Base-by-base conservation (phyloP, 2,113 vertebrate species). In the Charadrius vociferus region DNA sequence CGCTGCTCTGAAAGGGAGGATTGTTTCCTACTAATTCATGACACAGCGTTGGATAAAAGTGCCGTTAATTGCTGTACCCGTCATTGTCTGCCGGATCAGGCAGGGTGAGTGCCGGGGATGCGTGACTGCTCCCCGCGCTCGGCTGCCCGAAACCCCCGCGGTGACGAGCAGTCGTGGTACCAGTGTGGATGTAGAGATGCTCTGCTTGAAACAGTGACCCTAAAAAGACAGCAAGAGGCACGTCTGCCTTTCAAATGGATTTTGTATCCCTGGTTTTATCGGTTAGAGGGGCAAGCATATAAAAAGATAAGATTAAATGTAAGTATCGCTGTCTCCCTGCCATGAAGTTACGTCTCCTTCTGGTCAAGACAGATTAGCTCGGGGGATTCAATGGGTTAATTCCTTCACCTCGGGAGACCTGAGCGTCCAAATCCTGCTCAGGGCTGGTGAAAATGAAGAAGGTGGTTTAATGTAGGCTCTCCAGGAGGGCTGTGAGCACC, bases 371-470 rank as follows among this genome's bases (percentile, higher is more conserved):
- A 86, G 92, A 96, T 96, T 90, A 95, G 41, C 85, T 79, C 12
- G 49, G 36, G 53, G 79, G 92, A 87, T 86, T 95, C 93, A 91
- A 3, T 65, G 78, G 90, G 81, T 92, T 97, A 92, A 85, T 93
- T 88, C 90, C 83, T 96, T 97, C 56, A 95, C 95, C 93, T 94
- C 9, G 2, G 43, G 72, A 90, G 95, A 97, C 83, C 88, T 83
- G 91, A 20, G 24, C 0, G 0, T 81, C 50, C 63, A 88, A 86
- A 95, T 95, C 70, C 93, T 78, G 29, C 86, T 91, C 53, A 45
- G 62, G 30, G 70, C 90, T 86, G 5, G 5, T 29, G 56, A 49
- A 86, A 83, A 88, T 27, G 77, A 61, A 72, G 87, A 22, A 22
- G 62, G 50, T 84, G 78, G 24, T 74, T 88, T 86, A 43, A 50